phyloP scores from a whole-genome alignment of 2,888 invertebrate genomes.

The Dryadula phaetusa region DNA sequence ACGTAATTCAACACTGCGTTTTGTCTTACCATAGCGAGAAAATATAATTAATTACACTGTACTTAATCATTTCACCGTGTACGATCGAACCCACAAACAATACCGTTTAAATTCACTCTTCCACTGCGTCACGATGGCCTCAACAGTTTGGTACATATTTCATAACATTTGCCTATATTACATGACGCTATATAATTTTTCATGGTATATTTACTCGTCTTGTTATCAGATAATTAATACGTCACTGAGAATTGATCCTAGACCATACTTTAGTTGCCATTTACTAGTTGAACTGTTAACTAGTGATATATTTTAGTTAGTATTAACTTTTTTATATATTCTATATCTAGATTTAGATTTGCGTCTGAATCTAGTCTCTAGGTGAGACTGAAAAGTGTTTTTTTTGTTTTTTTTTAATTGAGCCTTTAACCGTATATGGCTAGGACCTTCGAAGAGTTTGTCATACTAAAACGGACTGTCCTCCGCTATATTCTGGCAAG shows the following conservation, averaged over 20 bases:
- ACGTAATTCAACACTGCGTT: too few relatives aligned
- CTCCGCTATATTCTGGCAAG: constrained; percentile 65
- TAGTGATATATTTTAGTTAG: background rate
- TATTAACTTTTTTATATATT: background rate
- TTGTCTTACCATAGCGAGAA: too few relatives aligned
- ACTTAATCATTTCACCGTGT: too few relatives aligned
- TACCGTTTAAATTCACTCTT: too few relatives aligned
- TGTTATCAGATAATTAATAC: constrained; percentile 19
- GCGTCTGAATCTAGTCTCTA: too few relatives aligned
- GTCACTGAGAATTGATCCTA: background rate
- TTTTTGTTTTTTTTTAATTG: too few relatives aligned
- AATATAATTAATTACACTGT: too few relatives aligned
- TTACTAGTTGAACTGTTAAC: background rate
- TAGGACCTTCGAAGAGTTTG: constrained; percentile 67
- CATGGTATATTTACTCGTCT: constrained; percentile 19
- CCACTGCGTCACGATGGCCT: too few relatives aligned
- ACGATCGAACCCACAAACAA: background rate
- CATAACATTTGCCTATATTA: constrained; percentile 2
- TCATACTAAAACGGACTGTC: constrained; percentile 65
- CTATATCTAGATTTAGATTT: too few relatives aligned
- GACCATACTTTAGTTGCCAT: constrained; percentile 3
- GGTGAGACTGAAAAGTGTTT: background rate
- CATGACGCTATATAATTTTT: constrained; percentile 16
- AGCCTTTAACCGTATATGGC: constrained; percentile 66
- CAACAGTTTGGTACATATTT: background rate